Conservation (phyloP, 1,140 invertebrate genomes). For the Wasmannia auropunctata region DNA sequence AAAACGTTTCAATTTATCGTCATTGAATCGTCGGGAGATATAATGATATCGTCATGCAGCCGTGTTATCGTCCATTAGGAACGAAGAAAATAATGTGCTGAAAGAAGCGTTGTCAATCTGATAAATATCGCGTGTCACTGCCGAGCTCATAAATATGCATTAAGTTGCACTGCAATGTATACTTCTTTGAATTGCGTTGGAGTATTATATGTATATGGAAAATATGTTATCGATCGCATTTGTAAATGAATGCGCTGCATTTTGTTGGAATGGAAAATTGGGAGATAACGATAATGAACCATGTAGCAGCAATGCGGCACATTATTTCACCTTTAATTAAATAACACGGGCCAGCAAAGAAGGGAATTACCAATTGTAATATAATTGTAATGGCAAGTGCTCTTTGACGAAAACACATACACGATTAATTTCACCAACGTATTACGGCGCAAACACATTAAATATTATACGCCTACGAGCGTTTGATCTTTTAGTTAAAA, state of each 20-base stretch:
- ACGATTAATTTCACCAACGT: background rate
- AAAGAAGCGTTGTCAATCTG: slow-evolving; percentile 49
- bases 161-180: background rate
- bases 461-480: background rate
- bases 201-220: slow-evolving; percentile 5
- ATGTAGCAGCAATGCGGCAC: background rate
- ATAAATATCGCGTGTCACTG: slow-evolving; percentile 49
- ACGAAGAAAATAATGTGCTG: slow-evolving; percentile 37
- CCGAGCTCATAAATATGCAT: slow-evolving; percentile 39
- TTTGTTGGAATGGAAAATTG: slow-evolving; percentile 5
- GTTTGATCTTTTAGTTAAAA: slow-evolving; percentile 34
- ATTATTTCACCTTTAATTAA: slow-evolving; percentile 15
- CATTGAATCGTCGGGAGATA: slow-evolving; percentile 6
- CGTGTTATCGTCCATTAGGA: background rate
- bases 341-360: background rate
- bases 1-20: background rate
- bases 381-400: background rate
- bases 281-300: slow-evolving; percentile 18
- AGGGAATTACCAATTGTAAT: background rate
- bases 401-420: slow-evolving; percentile 7
- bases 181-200: slow-evolving; percentile 19
- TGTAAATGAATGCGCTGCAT: background rate
- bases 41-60: slow-evolving; percentile 18
- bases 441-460: background rate
- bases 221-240: slow-evolving; percentile 38